Evolutionary conservation across 2,113 vertebrate species (phyloP), one percentile per base, ranked within the genome.

Genomic region (Alligator mississippiensis): DNA sequence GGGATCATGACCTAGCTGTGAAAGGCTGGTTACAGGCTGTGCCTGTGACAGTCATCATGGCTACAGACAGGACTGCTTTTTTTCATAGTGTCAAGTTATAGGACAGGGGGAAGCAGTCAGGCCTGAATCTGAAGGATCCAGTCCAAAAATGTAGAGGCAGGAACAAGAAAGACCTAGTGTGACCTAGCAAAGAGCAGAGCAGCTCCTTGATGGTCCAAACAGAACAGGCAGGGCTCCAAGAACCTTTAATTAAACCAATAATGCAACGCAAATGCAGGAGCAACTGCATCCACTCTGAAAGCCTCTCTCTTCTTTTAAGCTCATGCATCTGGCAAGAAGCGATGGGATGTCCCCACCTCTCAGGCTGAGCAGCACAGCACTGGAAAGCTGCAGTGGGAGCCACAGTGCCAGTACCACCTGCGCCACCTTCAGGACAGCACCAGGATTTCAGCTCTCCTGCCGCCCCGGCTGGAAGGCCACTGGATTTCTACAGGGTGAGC

Each of bases 401-500:
- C 98, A 6, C 96, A 19, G 75, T 99, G 99, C 90, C 98, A 97
- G 61, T 96, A 97, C 93, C 98, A 98, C 87, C 95, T 98, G 80
- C 97, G 93, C 92, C 98, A 98, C 96, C 97, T 98, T 84, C 98
- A 98, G 98, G 97, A 98, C 66, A 96, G 96, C 70, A 96, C 92
- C 14, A 96, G 93, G 79, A 97, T 98, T 94, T 97, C 98, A 55
- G 96, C 97, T 5, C 95, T 97, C 61, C 90, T 98, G 66, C 98
- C 98, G 8, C 98, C 98, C 10, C 98, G 95, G 68, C 97, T 99
- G 77, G 98, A 99, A 4, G 98, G 99, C 4, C 98, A 97, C 11
- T 99, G 99, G 99, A 98, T 99, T 92, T 99, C 99, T 88, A 98
- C 98, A 4, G 98, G 99, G 99, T 98, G 96, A 97, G 90, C 21